Evolutionary conservation across 2,113 vertebrate genomes (phyloP), one percentile per base, ranked within the genome.

Genomic region (Beaufortia kweichowensis): DNA sequence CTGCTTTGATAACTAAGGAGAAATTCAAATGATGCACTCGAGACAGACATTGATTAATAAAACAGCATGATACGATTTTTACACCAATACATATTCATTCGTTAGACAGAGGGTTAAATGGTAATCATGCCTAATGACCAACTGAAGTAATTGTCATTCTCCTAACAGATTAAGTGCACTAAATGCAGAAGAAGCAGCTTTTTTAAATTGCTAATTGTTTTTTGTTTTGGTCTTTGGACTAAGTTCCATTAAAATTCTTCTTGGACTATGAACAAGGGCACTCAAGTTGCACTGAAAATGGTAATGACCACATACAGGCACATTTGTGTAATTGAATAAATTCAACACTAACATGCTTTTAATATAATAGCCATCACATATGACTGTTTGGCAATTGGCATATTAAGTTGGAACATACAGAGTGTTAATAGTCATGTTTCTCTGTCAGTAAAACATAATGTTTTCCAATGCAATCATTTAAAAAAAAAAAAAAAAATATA

Each of bases 141-240:
- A 81, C 74, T 78, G 63, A 71, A 79, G 75, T 75, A 85, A 86
- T 72, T 76, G 57, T 79, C 59, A 79, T 86, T 86, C 76, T 86
- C 81, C 85, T 78, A 86, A 81, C 72, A 79, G 12, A 21, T 68
- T 56, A 83, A 76, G 79, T 66, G 82, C 82, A 85, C 85, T 81
- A 84, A 77, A 67, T 35, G 75, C 61, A 79, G 60, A 74, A 77
- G 72, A 73, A 78, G 35, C 35, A 26, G 35, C 50, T 70, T 17
- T n/a, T 68, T 62, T 46, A 65, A 76, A 79, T 50, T 67, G 12
- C 69, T 76, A 84, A 84, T 84, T 84, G 80, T 86, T 84, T 84
- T 81, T 78, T 84, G 84, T 83, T 78, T 72, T 57, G 6, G n/a
- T 15, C 68, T 53, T 43, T 83, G 66, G 81, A 87, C n/a, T 74